Base-by-base conservation (phyloP, 2,888 invertebrate genomes). In the Shargacucullia verbasci region DNA sequence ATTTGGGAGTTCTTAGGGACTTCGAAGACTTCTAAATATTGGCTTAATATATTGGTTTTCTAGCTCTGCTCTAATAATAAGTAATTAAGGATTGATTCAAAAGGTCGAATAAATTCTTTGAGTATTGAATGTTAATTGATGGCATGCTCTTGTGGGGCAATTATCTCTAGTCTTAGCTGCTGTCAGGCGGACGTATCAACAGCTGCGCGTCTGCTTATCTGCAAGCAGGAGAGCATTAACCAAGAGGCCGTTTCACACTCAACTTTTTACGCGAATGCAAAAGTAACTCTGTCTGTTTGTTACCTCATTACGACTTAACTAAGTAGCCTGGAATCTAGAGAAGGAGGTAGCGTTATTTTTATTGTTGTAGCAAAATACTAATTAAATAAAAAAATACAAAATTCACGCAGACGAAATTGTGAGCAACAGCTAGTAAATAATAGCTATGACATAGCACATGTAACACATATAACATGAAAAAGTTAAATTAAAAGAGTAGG, bases 131-230 rank as follows among this genome's bases (percentile, higher is more conserved):
- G 59, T 63, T 73, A 76, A 73, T 73, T 76, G 73, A 73, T 60
- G 59, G 56, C 53, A 59, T 63, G 81, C 76, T 75, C 70, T 78
- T 65, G 80, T 80, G 76, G 74, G 78, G 83, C 85, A 88, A 87
- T 88, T 85, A 87, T 82, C 80, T 79, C 81, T 81, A 78, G 80
- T 81, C 81, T 78, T 75, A 75, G 79, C 55, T 57, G 63, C 73
- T 82, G 80, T 82, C 81, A 80, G 82, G 64, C 78, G 79, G 81
- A 83, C 80, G 81, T 84, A 82, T 78, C 81, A 79, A 83, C 75
- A 68, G 80, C 76, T 78, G 70, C 71, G 81, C 76, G 82, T 80
- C 79, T 81, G 81, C 79, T 83, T 85, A 83, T 86, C 85, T 83
- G 63, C 59, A 59, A 73, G 78, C 62, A 76, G 76, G 69, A 73